Evolutionary conservation across 2,888 invertebrate genomes (phyloP).

Genomic region (Metellina segmentata): DNA sequence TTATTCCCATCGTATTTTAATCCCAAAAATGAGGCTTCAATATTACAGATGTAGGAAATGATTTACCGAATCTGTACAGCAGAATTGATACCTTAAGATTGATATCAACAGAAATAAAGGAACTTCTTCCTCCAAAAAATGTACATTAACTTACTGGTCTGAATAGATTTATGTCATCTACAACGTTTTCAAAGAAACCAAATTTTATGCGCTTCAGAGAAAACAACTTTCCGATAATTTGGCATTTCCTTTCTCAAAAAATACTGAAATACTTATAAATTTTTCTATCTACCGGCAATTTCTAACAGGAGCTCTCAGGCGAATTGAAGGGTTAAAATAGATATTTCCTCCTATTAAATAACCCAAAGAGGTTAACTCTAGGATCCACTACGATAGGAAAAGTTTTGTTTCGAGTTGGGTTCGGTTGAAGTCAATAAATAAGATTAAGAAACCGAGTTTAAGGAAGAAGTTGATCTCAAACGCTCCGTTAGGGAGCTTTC

Average conservation of each 20-base stretch:
- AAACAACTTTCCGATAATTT: background rate
- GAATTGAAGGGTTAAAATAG: conserved; percentile 10
- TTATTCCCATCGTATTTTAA: too few species aligned
- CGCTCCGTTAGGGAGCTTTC: conserved; percentile 33
- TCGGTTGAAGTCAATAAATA: conserved; percentile 14
- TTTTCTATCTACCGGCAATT: background rate
- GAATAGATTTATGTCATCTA: background rate
- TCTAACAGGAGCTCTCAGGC: background rate
- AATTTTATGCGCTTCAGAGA: background rate
- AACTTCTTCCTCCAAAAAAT: too few species aligned
- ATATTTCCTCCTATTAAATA: conserved; percentile 11
- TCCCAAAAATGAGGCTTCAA: too few species aligned
- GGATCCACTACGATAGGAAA: background rate
- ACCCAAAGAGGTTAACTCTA: background rate
- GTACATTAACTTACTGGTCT: too few species aligned
- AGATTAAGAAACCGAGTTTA: conserved; percentile 34
- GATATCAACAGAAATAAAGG: too few species aligned
- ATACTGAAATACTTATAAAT: background rate
- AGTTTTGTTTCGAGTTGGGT: background rate
- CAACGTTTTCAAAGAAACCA: background rate
- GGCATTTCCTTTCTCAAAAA: background rate
- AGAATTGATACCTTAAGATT: too few species aligned
- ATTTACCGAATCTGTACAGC: too few species aligned
- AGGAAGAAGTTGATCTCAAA: conserved; percentile 45
- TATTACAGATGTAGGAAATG: too few species aligned